Evolutionary conservation across 92 coral and sea anemone species (phyloP).

Genomic region (Zoanthus solanderi): DNA sequence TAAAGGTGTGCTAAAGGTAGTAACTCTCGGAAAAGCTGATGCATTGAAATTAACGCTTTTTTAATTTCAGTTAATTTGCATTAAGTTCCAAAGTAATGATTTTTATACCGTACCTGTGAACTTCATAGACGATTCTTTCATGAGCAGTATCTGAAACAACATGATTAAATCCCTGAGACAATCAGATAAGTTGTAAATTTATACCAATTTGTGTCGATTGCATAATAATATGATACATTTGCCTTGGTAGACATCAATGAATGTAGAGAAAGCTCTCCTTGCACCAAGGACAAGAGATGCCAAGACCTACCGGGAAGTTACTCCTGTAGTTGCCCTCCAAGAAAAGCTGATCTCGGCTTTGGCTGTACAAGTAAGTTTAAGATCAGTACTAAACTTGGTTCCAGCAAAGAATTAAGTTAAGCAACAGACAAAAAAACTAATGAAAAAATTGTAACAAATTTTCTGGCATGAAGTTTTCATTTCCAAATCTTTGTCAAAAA

Average conservation of each 20-base stretch:
- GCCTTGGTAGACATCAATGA: slow-evolving; percentile 19
- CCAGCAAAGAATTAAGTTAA: neutral
- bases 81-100: too few relatives aligned
- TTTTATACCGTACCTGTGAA: too few relatives aligned
- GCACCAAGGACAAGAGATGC: neutral
- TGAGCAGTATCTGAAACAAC: too few relatives aligned
- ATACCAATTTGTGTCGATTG: too few relatives aligned
- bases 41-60: too few relatives aligned
- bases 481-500: too few relatives aligned
- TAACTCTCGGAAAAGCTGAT: too few relatives aligned
- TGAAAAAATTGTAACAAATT: neutral
- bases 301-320: slow-evolving; percentile 25
- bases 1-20: too few relatives aligned
- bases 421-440: neutral
- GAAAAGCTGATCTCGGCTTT: slow-evolving; percentile 11
- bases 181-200: neutral
- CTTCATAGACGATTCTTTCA: too few relatives aligned
- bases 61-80: too few relatives aligned
- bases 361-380: slow-evolving; percentile 24
- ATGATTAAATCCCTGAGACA: too few relatives aligned
- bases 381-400: neutral
- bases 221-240: neutral
- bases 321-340: slow-evolving; percentile 12
- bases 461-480: neutral
- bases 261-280: slow-evolving; percentile 18